Evolutionary conservation across 2,888 invertebrate species (phyloP), one percentile per base, ranked within the genome.

Genomic region (Panopea generosa): DNA sequence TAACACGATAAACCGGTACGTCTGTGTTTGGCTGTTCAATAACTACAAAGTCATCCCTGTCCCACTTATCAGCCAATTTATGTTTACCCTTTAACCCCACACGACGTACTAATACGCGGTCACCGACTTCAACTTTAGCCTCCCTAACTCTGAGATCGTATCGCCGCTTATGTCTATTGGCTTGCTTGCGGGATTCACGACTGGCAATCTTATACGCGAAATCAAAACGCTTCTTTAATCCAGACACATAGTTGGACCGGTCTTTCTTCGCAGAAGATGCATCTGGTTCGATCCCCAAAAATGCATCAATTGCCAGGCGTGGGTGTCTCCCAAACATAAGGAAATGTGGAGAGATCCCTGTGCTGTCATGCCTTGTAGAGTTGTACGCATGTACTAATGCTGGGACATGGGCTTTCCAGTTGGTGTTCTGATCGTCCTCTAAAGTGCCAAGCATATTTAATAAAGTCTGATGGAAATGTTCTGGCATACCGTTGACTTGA

Each of bases 31-130:
- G 60, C 33, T 55, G 49, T 1, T 20, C 20, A 18, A 63, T 26
- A 22, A 71, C 66, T 7, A 60, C 29, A 52, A 60, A 65, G 7
- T 38, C 50, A 27, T 52, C 59, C 14, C 49, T 33, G 16, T 45
- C 47, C 77, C 69, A 74, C 14, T 29, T 55, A 55, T 77, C 72
- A 16, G 60, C 66, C 20, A 77, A 43, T 53, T 73, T 72, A 26
- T 72, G 43, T 26, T 61, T 66, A 2, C 66, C 72, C 33, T 61
- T 55, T 1, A 72, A n/a, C 14, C 56, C 68, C 11, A 72, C 62
- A 61, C 61, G 52, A 14, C 52, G 52, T 2, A 77, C 26, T 1
- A 77, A 47, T 2, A 77, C 78, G 18, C 62, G 18, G 43, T 78
- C 78, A 16, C 75, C 71, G 18, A 27, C 22, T n/a, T 43, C 22